Conservation (phyloP, 2,113 vertebrate genomes). For the Oplegnathus fasciatus region DNA sequence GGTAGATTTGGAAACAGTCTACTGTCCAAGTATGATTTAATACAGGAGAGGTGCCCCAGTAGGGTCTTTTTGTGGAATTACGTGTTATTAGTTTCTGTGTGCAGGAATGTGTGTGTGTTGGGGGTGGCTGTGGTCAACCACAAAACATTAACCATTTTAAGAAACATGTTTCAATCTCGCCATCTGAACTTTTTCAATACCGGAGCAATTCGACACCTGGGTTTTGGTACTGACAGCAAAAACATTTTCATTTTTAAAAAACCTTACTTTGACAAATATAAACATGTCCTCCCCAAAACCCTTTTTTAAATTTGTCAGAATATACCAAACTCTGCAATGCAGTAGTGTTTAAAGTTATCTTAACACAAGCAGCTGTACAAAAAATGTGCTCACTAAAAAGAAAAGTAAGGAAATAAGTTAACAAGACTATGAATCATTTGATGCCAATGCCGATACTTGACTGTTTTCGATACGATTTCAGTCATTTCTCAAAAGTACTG, state of each 20-base stretch:
- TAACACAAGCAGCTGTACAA: neutral
- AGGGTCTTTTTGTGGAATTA: neutral
- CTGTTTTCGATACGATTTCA: neutral
- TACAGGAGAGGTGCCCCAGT: neutral
- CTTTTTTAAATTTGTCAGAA: neutral
- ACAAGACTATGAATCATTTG: neutral
- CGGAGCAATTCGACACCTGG: neutral
- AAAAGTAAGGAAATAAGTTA: neutral
- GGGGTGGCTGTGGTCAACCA: neutral
- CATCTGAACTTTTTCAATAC: neutral
- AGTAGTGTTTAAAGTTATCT: neutral
- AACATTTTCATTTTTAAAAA: neutral
- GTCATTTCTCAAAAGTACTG: slow-evolving; percentile 4
- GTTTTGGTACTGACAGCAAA: neutral
- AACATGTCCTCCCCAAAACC: neutral
- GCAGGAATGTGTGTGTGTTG: neutral
- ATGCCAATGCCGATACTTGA: neutral
- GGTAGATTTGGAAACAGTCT: slow-evolving; percentile 1
- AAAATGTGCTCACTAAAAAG: neutral
- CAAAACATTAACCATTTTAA: neutral
- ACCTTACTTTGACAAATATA: neutral
- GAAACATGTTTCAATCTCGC: neutral
- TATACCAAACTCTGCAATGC: neutral
- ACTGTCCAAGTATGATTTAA: neutral
- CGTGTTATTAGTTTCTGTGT: neutral